A percentile compares a stretch with the other conserved stretches of the same genome.
phyloP scores from a whole-genome alignment of 2,888 invertebrate genomes.

The Leucoptera coffeella region DNA sequence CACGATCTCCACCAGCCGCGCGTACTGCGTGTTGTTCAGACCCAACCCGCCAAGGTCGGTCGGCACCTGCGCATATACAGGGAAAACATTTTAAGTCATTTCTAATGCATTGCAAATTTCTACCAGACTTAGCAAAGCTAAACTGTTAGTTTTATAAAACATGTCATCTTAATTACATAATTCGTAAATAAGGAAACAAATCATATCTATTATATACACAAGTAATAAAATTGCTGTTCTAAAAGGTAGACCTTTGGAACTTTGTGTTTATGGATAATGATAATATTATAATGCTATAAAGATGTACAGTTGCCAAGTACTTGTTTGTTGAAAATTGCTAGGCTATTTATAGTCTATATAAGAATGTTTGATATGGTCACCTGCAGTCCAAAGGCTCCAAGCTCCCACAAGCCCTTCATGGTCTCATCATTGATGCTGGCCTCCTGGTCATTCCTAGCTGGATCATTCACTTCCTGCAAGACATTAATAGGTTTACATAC shows the following conservation, averaged over 20 bases:
- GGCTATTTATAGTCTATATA: no score
- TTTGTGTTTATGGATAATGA: no score
- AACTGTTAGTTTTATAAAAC: no score
- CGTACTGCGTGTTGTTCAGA: slow-evolving; percentile 89
- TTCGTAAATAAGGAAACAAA: no score
- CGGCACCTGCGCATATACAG: slow-evolving; percentile 64
- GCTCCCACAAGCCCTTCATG: slow-evolving; percentile 76
- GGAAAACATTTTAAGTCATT: neutral
- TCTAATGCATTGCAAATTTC: neutral
- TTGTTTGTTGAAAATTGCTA: no score
- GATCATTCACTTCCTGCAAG: slow-evolving; percentile 75
- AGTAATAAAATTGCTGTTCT: no score
- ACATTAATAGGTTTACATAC: neutral
- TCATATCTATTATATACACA: no score
- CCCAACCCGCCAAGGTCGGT: slow-evolving; percentile 83
- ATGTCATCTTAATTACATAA: no score
- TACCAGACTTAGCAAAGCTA: neutral
- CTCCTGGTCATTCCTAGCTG: slow-evolving; percentile 78
- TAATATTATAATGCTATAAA: no score
- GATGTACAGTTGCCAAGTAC: no score
- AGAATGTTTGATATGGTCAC: slow-evolving; percentile 82
- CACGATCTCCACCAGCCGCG: slow-evolving; percentile 84
- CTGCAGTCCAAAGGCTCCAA: slow-evolving; percentile 88
- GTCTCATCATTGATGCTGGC: slow-evolving; percentile 70
- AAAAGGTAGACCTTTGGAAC: no score